These are phyloP conservation scores for Dromococcyx pavoninus DNA, from an alignment of 2,797 vertebrate species.

Conservation along the genomic window DNA sequence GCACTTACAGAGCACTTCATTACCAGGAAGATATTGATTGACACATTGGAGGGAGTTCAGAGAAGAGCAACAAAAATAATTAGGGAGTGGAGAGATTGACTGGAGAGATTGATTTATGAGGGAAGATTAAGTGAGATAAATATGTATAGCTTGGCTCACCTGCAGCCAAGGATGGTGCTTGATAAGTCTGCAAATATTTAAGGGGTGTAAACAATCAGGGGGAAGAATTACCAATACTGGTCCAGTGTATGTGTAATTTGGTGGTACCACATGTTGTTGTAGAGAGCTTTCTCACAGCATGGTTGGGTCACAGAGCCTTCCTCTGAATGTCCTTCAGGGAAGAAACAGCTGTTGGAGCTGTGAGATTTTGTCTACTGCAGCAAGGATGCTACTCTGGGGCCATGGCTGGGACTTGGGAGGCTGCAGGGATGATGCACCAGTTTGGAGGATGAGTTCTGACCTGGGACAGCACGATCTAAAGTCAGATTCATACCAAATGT, in stretches of 20 bases:
- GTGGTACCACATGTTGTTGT: not conserved
- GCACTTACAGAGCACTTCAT: conserved; percentile 58
- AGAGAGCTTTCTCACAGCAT: not conserved
- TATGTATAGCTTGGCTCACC: conserved; percentile 75
- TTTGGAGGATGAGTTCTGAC: not conserved
- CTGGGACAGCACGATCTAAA: not conserved
- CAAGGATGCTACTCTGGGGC: not conserved
- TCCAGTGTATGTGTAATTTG: not conserved
- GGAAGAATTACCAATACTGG: conserved; percentile 56
- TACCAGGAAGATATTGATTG: conserved; percentile 66
- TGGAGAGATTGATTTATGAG: conserved; percentile 75
- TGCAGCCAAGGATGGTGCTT: conserved; percentile 63
- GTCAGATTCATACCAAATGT: not conserved
- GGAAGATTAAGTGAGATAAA: conserved; percentile 78
- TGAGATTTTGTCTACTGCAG: not conserved
- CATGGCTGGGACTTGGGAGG: not conserved
- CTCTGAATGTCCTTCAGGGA: not conserved
- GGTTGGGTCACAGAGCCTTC: not conserved
- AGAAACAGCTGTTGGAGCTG: rapidly evolving
- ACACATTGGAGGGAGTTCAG: conserved; percentile 73
- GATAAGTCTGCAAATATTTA: conserved; percentile 75
- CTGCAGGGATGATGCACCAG: not conserved
- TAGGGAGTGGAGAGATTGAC: conserved; percentile 73
- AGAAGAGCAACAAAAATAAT: conserved; percentile 76
- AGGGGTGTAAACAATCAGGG: conserved; percentile 66